A percentile compares a stretch with the other conserved stretches of the same genome.
Conservation (phyloP, 2,113 vertebrate species). For the Ptychochromis oligacanthus region DNA sequence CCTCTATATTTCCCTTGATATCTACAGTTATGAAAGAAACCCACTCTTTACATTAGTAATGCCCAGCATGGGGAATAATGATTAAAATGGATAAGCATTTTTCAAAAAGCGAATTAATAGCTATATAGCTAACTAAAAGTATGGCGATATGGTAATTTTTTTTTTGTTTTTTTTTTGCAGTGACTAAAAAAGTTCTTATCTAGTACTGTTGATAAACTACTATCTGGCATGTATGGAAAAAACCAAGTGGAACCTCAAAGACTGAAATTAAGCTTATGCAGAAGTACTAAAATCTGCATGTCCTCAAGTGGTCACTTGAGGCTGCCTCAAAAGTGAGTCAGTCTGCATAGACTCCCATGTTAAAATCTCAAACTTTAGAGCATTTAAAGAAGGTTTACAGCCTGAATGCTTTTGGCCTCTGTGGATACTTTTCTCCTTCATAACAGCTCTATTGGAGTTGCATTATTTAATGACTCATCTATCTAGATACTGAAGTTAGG, state of each 20-base stretch:
- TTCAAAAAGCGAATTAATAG: background rate
- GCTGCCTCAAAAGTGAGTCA: background rate
- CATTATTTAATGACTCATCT: background rate
- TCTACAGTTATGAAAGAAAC: background rate
- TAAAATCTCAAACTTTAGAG: background rate
- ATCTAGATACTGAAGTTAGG: background rate
- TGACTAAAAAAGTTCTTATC: background rate
- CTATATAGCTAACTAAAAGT: background rate
- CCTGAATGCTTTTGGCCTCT: background rate
- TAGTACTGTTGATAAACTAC: background rate
- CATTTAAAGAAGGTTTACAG: background rate
- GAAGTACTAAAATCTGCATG: background rate
- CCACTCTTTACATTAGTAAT: background rate
- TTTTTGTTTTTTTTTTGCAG: too few relatives aligned
- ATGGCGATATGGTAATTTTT: too few relatives aligned
- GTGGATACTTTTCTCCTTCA: background rate
- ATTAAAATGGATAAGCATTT: background rate
- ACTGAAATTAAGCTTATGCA: background rate
- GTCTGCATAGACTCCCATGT: background rate
- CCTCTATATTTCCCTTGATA: background rate
- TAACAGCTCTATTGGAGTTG: background rate
- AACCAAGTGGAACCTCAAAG: background rate
- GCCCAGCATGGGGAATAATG: background rate
- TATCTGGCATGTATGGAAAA: background rate
- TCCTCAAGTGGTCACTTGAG: background rate